phyloP scores from a whole-genome alignment of 2,113 vertebrate species.

The Atrichornis clamosus region DNA sequence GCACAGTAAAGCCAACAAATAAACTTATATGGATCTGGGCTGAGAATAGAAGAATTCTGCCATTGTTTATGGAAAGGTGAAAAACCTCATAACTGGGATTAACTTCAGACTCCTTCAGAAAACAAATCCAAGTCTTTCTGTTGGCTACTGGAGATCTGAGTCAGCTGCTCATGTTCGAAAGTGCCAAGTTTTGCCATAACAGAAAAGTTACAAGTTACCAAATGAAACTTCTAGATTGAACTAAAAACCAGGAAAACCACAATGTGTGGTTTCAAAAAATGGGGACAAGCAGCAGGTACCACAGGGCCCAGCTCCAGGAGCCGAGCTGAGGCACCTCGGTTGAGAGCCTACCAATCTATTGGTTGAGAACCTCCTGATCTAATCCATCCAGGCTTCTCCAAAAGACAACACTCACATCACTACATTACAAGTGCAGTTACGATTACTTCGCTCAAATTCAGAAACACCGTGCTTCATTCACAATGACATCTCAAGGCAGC shows the following conservation, averaged over 20 bases:
- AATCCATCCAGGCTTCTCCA: not conserved
- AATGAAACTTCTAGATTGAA: not conserved
- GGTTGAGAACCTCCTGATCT: not conserved
- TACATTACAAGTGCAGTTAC: not conserved
- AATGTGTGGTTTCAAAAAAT: not conserved
- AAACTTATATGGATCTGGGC: not conserved
- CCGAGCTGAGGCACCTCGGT: rapidly evolving
- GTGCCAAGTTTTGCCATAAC: not conserved
- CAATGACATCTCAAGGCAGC: not conserved
- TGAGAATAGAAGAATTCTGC: not conserved
- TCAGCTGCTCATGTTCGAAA: not conserved
- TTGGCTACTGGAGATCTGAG: not conserved
- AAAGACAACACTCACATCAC: not conserved
- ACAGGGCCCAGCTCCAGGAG: not conserved
- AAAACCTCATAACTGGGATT: not conserved
- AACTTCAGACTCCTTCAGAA: not conserved
- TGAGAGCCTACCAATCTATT: not conserved
- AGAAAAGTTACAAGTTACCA: not conserved
- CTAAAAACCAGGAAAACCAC: not conserved
- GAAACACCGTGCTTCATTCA: not conserved
- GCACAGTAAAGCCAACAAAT: not conserved
- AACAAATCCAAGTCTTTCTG: not conserved
- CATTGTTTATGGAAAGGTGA: not conserved
- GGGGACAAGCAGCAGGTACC: not conserved
- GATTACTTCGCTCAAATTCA: not conserved